Percentiles rank a stretch among this genome's conserved stretches.
Evolutionary conservation across 2,113 vertebrate genomes (phyloP).

Genomic region (Bos javanicus): DNA sequence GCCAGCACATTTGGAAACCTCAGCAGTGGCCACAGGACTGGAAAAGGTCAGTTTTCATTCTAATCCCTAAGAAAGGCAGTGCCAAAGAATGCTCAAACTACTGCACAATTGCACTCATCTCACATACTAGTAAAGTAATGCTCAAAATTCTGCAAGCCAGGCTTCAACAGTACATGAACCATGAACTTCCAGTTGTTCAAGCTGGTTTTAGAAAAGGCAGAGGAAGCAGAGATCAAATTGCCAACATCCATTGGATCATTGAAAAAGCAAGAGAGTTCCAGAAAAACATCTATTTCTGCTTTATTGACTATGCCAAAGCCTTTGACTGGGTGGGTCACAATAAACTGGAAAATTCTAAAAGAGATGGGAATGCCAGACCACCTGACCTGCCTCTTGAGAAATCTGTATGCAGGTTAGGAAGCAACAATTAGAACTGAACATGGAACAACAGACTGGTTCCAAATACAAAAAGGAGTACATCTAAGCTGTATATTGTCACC

Average conservation of each 20-base stretch:
- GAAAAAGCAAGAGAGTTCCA: background rate
- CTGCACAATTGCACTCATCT: background rate
- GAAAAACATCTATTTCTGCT: background rate
- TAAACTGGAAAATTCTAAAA: background rate
- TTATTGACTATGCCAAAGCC: background rate
- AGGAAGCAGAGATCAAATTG: background rate
- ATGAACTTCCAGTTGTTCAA: background rate
- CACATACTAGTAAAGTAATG: background rate
- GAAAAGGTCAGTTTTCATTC: background rate
- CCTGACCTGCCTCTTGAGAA: background rate
- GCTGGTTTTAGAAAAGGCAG: background rate
- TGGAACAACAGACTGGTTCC: background rate
- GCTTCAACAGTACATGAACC: fast-evolving
- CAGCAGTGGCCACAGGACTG: background rate
- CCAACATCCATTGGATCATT: fast-evolving
- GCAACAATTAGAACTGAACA: background rate
- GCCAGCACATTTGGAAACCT: background rate
- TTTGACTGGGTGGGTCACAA: background rate
- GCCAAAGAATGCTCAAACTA: background rate
- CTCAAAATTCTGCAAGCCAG: background rate
- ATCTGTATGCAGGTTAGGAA: background rate
- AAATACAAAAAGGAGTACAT: background rate
- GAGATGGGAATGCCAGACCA: background rate
- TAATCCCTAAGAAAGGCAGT: background rate
- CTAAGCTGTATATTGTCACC: background rate